A percentile compares a stretch with the other conserved stretches of the same genome.
Conservation (phyloP, 1,140 invertebrate species). For the Dreissena rostriformis region DNA sequence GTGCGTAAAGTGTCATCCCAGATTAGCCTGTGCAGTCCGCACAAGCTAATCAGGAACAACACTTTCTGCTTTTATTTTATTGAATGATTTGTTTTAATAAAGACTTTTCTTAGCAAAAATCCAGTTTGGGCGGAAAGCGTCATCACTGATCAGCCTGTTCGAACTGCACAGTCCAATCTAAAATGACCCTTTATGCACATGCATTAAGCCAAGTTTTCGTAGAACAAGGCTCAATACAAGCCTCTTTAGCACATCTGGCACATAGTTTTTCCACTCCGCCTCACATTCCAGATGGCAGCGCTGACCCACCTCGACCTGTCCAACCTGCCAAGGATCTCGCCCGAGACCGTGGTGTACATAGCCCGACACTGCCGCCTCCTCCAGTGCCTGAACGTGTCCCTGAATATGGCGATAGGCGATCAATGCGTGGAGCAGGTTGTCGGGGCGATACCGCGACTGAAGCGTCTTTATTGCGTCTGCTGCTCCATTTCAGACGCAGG, state of each 20-base stretch:
- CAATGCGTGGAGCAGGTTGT: constrained; percentile 61
- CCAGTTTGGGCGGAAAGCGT: too few species aligned
- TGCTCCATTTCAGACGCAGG: constrained; percentile 73
- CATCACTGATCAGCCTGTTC: too few species aligned
- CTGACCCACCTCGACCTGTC: constrained; percentile 70
- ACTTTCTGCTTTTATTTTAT: too few species aligned
- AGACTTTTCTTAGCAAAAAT: too few species aligned
- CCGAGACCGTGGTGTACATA: constrained; percentile 59
- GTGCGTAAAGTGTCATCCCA: not conserved
- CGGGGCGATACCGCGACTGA: constrained; percentile 57
- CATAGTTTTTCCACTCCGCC: not conserved
- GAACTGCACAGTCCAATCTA: too few species aligned
- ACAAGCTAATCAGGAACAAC: too few species aligned
- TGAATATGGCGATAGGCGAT: constrained; percentile 70
- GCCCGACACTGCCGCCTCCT: constrained; percentile 63
- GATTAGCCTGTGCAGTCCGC: not conserved
- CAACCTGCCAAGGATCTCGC: constrained; percentile 62
- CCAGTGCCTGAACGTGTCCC: constrained; percentile 70
- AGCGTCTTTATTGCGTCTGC: constrained; percentile 69
- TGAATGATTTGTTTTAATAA: too few species aligned
- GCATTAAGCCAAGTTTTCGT: too few species aligned
- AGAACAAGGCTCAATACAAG: too few species aligned
- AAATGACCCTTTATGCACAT: too few species aligned
- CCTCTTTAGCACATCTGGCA: too few species aligned
- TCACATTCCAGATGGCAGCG: constrained; percentile 64